A percentile compares a stretch with the other conserved stretches of the same genome.
Evolutionary conservation across 2,797 vertebrate species (phyloP).

Genomic region (Nyctalus aviator): DNA sequence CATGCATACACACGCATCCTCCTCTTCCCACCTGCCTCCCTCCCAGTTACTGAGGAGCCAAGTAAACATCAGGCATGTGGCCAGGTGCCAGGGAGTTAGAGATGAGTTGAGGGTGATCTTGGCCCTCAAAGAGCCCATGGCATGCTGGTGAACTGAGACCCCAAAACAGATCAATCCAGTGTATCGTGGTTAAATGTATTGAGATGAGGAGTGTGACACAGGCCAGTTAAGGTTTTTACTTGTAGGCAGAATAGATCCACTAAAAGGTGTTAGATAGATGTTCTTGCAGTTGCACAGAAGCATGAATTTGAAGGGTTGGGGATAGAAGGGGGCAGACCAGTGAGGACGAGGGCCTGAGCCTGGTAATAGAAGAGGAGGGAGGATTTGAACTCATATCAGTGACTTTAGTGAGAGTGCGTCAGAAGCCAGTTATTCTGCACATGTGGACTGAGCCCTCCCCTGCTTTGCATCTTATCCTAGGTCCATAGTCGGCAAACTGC

Average conservation of each 20-base stretch:
- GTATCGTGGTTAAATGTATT: background rate
- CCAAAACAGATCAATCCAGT: background rate
- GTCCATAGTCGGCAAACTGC: too few relatives aligned
- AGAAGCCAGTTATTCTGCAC: background rate
- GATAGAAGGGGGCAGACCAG: background rate
- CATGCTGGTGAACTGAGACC: background rate
- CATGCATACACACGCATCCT: background rate
- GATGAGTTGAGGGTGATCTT: background rate
- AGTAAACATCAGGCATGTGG: background rate
- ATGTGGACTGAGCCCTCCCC: too few relatives aligned
- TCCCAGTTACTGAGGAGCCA: background rate
- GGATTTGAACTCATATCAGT: background rate
- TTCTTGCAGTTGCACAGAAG: background rate
- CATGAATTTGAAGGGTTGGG: background rate
- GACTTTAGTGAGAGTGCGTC: background rate
- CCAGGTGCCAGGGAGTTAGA: background rate
- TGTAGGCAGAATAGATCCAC: background rate
- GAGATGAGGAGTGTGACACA: accelerated
- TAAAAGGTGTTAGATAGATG: background rate
- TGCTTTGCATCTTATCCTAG: background rate
- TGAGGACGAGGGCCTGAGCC: background rate
- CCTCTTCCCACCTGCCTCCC: background rate
- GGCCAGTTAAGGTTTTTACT: background rate
- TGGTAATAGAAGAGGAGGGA: background rate
- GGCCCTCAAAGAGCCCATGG: background rate